Conservation (phyloP, 2,797 vertebrate species). For the Sparidentex hasta region DNA sequence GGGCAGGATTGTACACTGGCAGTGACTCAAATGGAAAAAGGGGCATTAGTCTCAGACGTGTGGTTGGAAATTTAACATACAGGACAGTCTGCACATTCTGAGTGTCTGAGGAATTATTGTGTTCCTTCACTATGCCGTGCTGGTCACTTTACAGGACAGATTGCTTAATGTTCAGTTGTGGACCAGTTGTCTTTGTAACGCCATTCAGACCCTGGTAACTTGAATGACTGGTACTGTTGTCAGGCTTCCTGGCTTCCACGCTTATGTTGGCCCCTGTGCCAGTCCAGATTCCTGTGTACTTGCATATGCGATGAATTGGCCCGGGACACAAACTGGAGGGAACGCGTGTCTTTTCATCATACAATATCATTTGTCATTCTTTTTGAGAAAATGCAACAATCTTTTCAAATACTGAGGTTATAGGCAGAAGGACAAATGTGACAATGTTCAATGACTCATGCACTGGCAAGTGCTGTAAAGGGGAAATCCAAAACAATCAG, state of each 20-base stretch:
- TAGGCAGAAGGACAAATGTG: neutral
- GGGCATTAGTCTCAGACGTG: conserved; percentile 58
- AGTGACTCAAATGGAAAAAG: conserved; percentile 60
- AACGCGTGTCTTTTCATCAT: neutral
- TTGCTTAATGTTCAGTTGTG: conserved; percentile 12
- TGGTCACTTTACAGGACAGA: conserved; percentile 46
- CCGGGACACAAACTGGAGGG: conserved; percentile 36
- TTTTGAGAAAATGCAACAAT: neutral
- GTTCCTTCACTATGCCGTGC: conserved; percentile 33
- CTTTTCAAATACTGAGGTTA: conserved; percentile 1
- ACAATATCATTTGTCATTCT: neutral
- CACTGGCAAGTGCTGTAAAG: neutral
- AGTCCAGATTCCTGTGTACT: conserved; percentile 34
- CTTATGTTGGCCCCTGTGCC: conserved; percentile 13
- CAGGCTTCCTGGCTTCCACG: conserved; percentile 27
- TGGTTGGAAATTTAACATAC: conserved; percentile 68
- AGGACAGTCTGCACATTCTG: conserved; percentile 55
- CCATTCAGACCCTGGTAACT: conserved; percentile 14
- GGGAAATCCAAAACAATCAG: conserved; percentile 40
- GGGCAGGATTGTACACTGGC: conserved; percentile 53
- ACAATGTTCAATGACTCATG: neutral
- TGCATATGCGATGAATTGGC: conserved; percentile 42
- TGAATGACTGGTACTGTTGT: neutral
- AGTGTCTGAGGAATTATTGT: conserved; percentile 32
- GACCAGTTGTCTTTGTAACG: conserved; percentile 14